A percentile compares a stretch with the other conserved stretches of the same genome.
phyloP scores from a whole-genome alignment of 2,888 invertebrate species.

The Baronia brevicornis region DNA sequence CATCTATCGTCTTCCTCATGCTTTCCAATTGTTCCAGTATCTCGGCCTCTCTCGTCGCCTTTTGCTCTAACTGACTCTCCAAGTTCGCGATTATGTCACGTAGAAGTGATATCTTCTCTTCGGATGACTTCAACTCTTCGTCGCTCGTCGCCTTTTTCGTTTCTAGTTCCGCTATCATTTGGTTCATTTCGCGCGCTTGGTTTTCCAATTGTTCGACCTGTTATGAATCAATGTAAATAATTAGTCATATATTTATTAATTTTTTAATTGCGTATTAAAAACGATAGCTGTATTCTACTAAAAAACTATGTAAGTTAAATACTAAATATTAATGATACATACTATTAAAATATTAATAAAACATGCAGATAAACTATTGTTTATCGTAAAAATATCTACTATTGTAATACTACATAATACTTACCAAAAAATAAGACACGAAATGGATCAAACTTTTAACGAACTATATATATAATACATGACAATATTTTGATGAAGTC shows the following conservation, averaged over 20 bases:
- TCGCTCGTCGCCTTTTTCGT: slow-evolving; percentile 79
- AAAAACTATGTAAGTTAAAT: no score
- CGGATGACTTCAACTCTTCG: slow-evolving; percentile 82
- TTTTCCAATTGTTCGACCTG: slow-evolving; percentile 87
- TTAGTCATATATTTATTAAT: slow-evolving; percentile 5
- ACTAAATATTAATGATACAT: no score
- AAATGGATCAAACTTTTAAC: no score
- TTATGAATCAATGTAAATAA: slow-evolving; percentile 18
- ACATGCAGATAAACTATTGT: no score
- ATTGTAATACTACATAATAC: no score
- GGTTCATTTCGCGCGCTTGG: slow-evolving; percentile 82
- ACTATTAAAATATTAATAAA: no score
- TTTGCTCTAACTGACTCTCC: slow-evolving; percentile 83
- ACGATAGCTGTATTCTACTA: no score
- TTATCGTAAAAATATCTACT: no score
- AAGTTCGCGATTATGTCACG: slow-evolving; percentile 86
- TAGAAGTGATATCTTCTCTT: slow-evolving; percentile 83
- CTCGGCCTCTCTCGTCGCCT: slow-evolving; percentile 77
- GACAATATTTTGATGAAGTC: no score
- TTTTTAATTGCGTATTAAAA: not conserved
- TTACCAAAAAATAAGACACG: no score
- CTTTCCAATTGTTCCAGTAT: slow-evolving; percentile 76
- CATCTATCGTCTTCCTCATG: slow-evolving; percentile 71
- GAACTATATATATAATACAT: no score
- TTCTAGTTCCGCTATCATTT: slow-evolving; percentile 77